Evolutionary conservation across 2,113 vertebrate genomes (phyloP), one percentile per base, ranked within the genome.

Genomic region (Cyprinus carpio): DNA sequence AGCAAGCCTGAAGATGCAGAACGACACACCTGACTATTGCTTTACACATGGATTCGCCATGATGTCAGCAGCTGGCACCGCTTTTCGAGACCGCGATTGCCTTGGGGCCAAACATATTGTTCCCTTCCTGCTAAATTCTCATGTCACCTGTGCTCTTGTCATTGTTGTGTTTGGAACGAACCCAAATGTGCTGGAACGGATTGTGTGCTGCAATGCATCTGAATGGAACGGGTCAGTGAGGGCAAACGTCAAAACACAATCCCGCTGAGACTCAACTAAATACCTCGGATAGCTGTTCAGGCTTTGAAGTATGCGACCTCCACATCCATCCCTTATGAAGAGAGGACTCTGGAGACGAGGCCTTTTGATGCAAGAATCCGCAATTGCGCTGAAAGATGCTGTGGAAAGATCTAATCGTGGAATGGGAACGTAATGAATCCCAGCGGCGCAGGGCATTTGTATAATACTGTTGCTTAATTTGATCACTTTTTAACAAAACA

Each of bases 381-480:
- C 5, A 13, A 37, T 37, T 46, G 43, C 2, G 43, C 43, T 46
- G 2, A 46, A 82, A 82, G 67, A 82, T 10, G 7, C 37, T 27
- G 27, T 31, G 49, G 31, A 56, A 82, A 49, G 62, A 82, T 71
- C 71, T 23, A 46, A 56, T 13, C 4, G 27, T 56, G 34, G 31
- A 74, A 54, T 6, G 27, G 71, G 75, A 75, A 18, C 29, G 6
- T 67, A 37, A 77, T 49, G 58, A 67, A 29, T 78, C 27, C 40
- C 83, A n/a, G 37, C n/a, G 27, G 62, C 31, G 10, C 13, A 16
- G 49, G 18, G 49, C 34, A 43, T 72, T 43, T 60, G 34, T 56
- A 6, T 85, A 85, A 80, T 74, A 89, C 77, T 83, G 40, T 83
- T 43, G 84, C 88, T 88, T 76, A 51, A 90, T 86, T 78, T 71